These are phyloP conservation scores for Anguilla obscura DNA, from an alignment of 2,797 vertebrate genomes.

Conservation along the genomic window DNA sequence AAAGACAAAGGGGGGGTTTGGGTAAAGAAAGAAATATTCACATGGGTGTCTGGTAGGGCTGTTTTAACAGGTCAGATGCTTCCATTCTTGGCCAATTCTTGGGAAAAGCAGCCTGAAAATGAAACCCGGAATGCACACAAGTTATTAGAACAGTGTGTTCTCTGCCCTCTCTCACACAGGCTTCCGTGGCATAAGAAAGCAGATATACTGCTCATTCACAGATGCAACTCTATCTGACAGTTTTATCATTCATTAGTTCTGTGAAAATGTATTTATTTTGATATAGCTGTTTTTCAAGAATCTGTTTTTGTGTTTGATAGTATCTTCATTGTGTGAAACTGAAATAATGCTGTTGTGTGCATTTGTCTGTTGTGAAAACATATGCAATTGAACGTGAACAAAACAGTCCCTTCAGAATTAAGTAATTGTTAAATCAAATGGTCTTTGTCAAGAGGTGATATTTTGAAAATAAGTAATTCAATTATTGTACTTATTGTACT, in stretches of 20 bases:
- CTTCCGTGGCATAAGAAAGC: background rate
- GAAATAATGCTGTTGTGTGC: background rate
- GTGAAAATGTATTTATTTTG: background rate
- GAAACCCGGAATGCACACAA: background rate
- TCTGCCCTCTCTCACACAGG: background rate
- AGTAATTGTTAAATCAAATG: background rate
- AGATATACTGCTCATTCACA: background rate
- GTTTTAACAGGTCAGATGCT: background rate
- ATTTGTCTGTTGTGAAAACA: background rate
- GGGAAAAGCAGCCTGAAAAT: slow-evolving; percentile 14
- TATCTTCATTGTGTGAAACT: background rate
- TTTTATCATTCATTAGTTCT: background rate
- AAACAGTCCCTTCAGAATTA: background rate
- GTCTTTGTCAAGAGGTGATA: background rate
- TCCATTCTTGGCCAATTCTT: background rate
- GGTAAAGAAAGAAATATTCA: background rate
- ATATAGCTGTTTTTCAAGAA: background rate
- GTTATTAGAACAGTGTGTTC: background rate
- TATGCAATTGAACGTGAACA: background rate
- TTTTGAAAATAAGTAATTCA: background rate
- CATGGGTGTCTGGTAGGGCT: background rate
- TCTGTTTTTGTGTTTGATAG: background rate
- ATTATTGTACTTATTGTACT: background rate
- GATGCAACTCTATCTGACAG: background rate
- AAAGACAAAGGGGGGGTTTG: background rate